Base-by-base conservation (phyloP, 92 coral and sea anemone genomes). In the Montipora capitata region DNA sequence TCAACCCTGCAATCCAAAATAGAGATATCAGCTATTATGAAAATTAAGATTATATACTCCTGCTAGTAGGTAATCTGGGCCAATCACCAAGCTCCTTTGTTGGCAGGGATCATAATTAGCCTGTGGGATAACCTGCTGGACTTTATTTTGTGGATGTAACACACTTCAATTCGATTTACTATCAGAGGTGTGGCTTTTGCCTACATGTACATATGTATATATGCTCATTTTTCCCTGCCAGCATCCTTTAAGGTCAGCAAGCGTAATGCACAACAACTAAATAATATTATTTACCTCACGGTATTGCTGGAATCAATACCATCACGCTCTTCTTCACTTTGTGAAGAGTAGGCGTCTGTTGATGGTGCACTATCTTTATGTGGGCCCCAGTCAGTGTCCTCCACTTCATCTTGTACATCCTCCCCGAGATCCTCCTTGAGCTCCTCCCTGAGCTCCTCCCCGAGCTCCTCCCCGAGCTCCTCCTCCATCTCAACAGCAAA, bases 331-430 rank as follows among this genome's bases (percentile, higher is more conserved):
- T 68, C 74, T 11, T 68, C 74, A 68, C 49, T 68, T 40, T 68
- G 85, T 6, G 63, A 61, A 48, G 58, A 17, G 61, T 65, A 65
- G 76, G 66, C 85, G 8, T 80, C 85, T 40, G 85, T 20, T 15
- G 85, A 80, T 64, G 85, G 85, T 40, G 75, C 85, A 80, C 76
- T 80, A 42, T 65, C 69, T 62, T 79, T 74, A 79, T 40, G 76
- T 65, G 85, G 75, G 76, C 75, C 76, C 85, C 85, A 80, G 20
- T 80, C 43, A 16, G 75, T 45, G 12, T 12, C 64, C 41, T 62
- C 85, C 13, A 18, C 8, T 27, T 79, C 72, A 4, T 18, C 3
- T 7, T 9, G 13, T 65, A 65, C 41, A n/a, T 62, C 68, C 68
- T 62, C 68, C 38, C 10, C 68, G 6, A n/a, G 1, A 0, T n/a